Base-by-base conservation (phyloP, 2,113 vertebrate species). In the Eulemur rufifrons region DNA sequence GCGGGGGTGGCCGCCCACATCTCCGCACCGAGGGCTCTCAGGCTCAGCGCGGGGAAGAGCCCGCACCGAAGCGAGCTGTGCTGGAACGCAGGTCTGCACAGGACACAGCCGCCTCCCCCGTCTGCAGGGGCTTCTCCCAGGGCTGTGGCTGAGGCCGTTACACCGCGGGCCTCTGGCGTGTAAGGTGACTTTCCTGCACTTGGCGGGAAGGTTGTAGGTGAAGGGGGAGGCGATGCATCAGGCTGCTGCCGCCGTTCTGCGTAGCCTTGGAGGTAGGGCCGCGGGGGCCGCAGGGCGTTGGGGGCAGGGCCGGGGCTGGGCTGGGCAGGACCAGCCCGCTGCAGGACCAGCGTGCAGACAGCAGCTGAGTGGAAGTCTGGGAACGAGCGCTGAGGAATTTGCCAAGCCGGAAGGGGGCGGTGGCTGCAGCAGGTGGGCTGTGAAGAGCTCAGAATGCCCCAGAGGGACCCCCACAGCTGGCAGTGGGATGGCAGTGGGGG, bases 101-200 rank as follows among this genome's bases (percentile, higher is more conserved):
- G 74, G 52, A n/a, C 59, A 1, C 10, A 1, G 0, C 81, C 73
- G 47, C 66, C 20, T 77, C 21, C 66, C 59, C 8, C 1, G 1
- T 11, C 47, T 34, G 12, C 25, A 0, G 50, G 34, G 50, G 74
- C 2, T 59, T 47, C 68, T 94, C 39, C 66, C 54, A 6, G 34
- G 89, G 56, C 34, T 37, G 4, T 6, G 7, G 1, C 25, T 9
- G 34, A 8, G 18, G 39, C 89, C 0, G 27, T 18, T 50, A 47
- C 6, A 0, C 0, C 0, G 17, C 13, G 13, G 64, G 50, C n/a
- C 52, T 82, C 27, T 21, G 42, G 29, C 4, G 5, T 68, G 5
- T 7, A 27, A 32, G 34, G 39, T 42, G 29, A 1, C 18, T 81
- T 50, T 23, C 37, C n/a, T 71, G 61, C 10, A 2, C 21, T 34